Conservation (phyloP, 2,113 vertebrate genomes). For the Hemiprocne comata region DNA sequence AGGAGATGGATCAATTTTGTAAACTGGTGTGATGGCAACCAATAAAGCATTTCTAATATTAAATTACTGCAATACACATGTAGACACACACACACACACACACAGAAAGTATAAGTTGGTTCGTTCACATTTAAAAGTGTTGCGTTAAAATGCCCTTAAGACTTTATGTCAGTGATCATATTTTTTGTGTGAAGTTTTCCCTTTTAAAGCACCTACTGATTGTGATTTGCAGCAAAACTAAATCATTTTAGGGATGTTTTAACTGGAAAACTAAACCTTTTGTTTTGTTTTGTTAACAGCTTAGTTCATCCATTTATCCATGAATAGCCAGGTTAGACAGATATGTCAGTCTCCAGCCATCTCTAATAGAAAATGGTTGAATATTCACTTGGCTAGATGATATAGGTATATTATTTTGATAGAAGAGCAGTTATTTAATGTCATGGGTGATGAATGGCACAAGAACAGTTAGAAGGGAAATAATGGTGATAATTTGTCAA, state of each 20-base stretch:
- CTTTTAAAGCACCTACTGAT: background rate
- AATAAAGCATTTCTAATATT: background rate
- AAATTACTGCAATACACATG: background rate
- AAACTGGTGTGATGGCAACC: background rate
- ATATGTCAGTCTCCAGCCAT: slow-evolving; percentile 46
- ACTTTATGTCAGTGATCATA: background rate
- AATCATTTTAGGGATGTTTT: background rate
- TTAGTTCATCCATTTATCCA: slow-evolving; percentile 29
- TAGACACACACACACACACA: background rate
- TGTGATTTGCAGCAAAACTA: background rate
- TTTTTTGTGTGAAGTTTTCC: background rate
- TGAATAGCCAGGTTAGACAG: slow-evolving; percentile 50
- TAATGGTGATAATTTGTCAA: slow-evolving; percentile 74
- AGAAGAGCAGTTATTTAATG: slow-evolving; percentile 72
- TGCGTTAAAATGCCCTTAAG: background rate
- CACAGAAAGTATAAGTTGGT: background rate
- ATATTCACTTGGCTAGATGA: slow-evolving; percentile 65
- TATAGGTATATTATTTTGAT: slow-evolving; percentile 73
- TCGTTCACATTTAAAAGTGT: background rate
- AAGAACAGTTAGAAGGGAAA: slow-evolving; percentile 60
- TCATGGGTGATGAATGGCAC: slow-evolving; percentile 59
- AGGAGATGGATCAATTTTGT: background rate
- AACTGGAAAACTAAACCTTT: background rate
- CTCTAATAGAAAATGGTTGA: slow-evolving; percentile 61
- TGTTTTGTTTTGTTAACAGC: background rate